Percentiles rank a stretch among this genome's conserved stretches.
Conservation (phyloP, 2,888 invertebrate species). For the Lagria hirta region DNA sequence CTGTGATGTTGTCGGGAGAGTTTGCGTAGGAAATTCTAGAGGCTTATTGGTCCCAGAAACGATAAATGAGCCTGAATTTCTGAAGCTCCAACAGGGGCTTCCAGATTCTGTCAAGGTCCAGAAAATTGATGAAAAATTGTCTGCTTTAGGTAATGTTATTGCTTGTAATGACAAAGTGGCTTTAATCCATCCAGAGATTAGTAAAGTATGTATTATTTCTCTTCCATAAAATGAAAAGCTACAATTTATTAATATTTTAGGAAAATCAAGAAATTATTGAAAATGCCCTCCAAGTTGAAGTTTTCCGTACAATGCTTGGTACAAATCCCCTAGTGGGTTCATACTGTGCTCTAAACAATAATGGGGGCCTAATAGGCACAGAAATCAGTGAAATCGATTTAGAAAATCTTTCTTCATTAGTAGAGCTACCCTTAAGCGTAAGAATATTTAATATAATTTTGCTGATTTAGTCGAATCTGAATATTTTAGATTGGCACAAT, state of each 20-base stretch:
- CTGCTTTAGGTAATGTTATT: conserved; percentile 96
- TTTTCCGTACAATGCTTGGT: conserved; percentile 93
- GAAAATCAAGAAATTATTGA: conserved; percentile 93
- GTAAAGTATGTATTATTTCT: conserved; percentile 73
- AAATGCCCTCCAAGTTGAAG: conserved; percentile 93
- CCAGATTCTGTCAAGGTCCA: conserved; percentile 91
- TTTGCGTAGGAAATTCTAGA: conserved; percentile 91
- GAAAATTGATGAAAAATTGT: conserved; percentile 94
- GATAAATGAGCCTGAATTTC: conserved; percentile 81
- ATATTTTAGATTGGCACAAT: conserved; percentile 85
- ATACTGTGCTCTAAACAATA: conserved; percentile 90
- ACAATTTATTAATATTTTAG: conserved; percentile 47
- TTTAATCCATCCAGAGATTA: conserved; percentile 97
- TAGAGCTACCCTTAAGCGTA: too few species aligned
- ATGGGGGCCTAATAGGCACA: conserved; percentile 95
- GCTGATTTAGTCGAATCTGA: too few species aligned
- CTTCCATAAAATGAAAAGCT: not conserved
- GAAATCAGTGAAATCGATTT: conserved; percentile 91
- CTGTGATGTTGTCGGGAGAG: conserved; percentile 90
- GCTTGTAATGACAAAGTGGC: conserved; percentile 99
- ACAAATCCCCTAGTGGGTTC: conserved; percentile 94
- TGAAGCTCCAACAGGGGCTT: conserved; percentile 87
- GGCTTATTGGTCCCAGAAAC: conserved; percentile 91
- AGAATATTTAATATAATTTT: too few species aligned
- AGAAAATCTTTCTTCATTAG: conserved; percentile 91